Evolutionary conservation across 2,797 vertebrate genomes (phyloP).

Genomic region (Lacerta bilineata): DNA sequence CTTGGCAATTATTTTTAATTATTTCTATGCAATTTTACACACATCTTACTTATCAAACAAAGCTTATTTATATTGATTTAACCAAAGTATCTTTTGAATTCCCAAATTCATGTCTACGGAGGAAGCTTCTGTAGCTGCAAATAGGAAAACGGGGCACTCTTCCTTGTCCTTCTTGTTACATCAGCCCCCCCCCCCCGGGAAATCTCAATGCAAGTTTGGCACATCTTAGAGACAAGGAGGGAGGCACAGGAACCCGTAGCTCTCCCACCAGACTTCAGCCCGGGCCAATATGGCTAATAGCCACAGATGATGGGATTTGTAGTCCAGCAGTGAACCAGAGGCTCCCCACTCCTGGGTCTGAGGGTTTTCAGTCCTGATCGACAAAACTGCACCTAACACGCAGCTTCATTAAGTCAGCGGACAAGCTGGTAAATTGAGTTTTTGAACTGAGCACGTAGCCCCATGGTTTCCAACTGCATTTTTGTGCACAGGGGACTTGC

Average conservation of each 20-base stretch:
- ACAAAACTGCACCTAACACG: not conserved
- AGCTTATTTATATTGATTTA: too few species aligned
- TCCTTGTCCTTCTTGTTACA: not conserved
- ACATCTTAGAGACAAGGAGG: not conserved
- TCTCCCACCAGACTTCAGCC: not conserved
- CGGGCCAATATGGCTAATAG: too few species aligned
- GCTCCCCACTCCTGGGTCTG: too few species aligned
- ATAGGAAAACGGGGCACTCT: not conserved
- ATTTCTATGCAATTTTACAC: too few species aligned
- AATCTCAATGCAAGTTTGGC: not conserved
- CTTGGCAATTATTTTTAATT: too few species aligned
- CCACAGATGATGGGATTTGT: too few species aligned
- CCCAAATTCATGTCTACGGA: too few species aligned
- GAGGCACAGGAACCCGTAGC: not conserved
- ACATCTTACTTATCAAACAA: too few species aligned
- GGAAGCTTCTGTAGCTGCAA: not conserved
- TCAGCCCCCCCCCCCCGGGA: not conserved
- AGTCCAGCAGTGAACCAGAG: too few species aligned
- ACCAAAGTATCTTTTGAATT: too few species aligned
- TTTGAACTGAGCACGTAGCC: not conserved
- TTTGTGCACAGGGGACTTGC: slow-evolving; percentile 31
- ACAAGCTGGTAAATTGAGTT: not conserved
- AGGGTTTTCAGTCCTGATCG: not conserved
- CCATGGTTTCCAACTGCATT: not conserved
- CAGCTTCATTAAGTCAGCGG: not conserved